A percentile compares a stretch with the other conserved stretches of the same genome.
These are phyloP conservation scores for Bombus pascuorum DNA, from an alignment of 1,140 invertebrate genomes.

Conservation along the genomic window DNA sequence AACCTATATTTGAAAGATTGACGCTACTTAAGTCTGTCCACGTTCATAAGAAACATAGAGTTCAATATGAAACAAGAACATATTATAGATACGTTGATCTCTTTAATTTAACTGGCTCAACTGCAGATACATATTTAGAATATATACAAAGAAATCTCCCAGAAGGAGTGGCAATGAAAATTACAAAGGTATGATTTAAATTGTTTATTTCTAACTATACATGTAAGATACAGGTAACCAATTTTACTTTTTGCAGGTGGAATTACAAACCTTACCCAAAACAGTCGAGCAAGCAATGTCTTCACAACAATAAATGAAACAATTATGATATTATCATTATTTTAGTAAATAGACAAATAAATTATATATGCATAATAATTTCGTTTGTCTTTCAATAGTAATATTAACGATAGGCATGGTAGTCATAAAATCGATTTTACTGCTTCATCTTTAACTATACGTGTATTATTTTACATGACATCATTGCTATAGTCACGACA, in stretches of 20 bases:
- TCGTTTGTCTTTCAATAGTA: not conserved
- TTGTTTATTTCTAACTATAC: constrained; percentile 24
- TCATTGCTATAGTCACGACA: not conserved
- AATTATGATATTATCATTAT: not conserved
- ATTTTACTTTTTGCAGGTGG: constrained; percentile 78
- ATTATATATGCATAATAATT: not conserved
- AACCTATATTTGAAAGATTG: constrained; percentile 88
- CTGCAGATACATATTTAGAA: constrained; percentile 97
- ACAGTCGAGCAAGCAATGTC: not conserved
- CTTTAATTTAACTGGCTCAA: constrained; percentile 94
- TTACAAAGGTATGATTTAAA: constrained; percentile 88
- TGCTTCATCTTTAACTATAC: not conserved
- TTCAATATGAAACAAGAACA: constrained; percentile 98
- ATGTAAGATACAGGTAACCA: not conserved
- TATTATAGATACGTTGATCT: constrained; percentile 94
- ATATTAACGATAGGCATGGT: not conserved
- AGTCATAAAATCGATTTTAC: not conserved
- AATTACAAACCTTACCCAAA: constrained; percentile 80
- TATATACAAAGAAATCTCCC: constrained; percentile 98
- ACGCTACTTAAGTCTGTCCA: constrained; percentile 94
- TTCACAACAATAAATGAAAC: constrained; percentile 1
- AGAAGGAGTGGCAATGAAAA: constrained; percentile 97
- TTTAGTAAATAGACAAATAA: constrained; percentile 49
- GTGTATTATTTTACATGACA: not conserved
- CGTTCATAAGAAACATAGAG: constrained; percentile 96